A percentile compares a stretch with the other conserved stretches of the same genome.
These are phyloP conservation scores for Aspidapion aeneum DNA, from an alignment of 2,888 invertebrate genomes.

Conservation along the genomic window DNA sequence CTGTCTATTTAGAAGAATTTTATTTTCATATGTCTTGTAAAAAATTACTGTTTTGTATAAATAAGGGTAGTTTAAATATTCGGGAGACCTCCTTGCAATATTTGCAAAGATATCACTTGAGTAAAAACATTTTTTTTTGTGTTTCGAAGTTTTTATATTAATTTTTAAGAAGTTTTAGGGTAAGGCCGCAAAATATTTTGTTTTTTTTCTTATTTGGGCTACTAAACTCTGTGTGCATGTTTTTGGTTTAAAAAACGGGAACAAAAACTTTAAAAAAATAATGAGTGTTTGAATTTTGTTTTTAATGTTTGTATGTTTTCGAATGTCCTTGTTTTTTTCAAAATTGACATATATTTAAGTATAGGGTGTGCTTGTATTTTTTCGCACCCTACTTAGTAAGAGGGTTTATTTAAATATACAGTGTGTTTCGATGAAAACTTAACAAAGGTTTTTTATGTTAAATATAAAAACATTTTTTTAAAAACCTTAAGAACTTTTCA, in stretches of 20 bases:
- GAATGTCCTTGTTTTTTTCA: too few species aligned
- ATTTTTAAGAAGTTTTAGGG: constrained; percentile 34
- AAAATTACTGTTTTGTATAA: constrained; percentile 10
- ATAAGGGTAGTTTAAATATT: constrained; percentile 10
- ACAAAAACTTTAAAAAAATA: too few species aligned
- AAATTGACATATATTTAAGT: background rate
- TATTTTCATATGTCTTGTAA: constrained; percentile 42
- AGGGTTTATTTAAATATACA: too few species aligned
- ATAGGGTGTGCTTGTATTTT: constrained; percentile 1
- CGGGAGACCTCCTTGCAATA: constrained; percentile 35
- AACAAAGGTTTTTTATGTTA: too few species aligned
- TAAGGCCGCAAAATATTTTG: constrained; percentile 34
- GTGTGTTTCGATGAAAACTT: too few species aligned
- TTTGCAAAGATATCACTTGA: constrained; percentile 37
- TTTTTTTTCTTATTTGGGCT: constrained; percentile 21
- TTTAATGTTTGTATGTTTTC: too few species aligned
- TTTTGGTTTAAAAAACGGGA: too few species aligned
- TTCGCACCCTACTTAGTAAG: constrained; percentile 28
- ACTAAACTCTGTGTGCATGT: too few species aligned
- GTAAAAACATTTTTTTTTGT: constrained; percentile 23
- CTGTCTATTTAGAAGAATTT: constrained; percentile 43
- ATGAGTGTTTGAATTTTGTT: too few species aligned
- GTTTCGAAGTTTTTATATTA: constrained; percentile 27
- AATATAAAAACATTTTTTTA: too few species aligned
- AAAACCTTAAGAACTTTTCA: too few species aligned